A percentile compares a stretch with the other conserved stretches of the same genome.
Evolutionary conservation across 1,140 invertebrate species (phyloP).

Genomic region (Drosophila triauraria): DNA sequence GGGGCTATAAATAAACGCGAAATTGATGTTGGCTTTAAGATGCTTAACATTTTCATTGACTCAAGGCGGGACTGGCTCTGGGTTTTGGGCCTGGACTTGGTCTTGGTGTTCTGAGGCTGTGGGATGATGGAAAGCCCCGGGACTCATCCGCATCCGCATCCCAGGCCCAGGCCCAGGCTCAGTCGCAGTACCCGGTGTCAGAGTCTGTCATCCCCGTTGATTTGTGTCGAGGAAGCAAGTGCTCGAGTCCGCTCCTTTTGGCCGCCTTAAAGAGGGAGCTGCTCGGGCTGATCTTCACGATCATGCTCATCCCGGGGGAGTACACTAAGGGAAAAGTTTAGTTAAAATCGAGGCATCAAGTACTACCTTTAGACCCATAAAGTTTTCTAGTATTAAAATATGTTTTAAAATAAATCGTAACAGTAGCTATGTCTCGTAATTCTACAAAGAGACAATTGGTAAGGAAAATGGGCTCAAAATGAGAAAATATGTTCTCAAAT

Average conservation of each 20-base stretch:
- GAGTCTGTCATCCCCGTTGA: constrained; percentile 73
- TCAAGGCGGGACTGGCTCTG: constrained; percentile 25
- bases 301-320: constrained; percentile 44
- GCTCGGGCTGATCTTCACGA: constrained; percentile 44
- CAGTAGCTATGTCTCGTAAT: no score
- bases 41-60: constrained; percentile 77
- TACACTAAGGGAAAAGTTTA: not conserved
- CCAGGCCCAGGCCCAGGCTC: not conserved
- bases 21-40: constrained; percentile 78
- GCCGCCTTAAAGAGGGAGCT: constrained; percentile 60
- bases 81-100: not conserved
- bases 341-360: no score
- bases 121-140: constrained; percentile 45
- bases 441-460: no score
- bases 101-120: not conserved
- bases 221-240: constrained; percentile 83
- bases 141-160: constrained; percentile 8
- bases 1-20: constrained; percentile 71
- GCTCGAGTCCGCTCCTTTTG: constrained; percentile 46
- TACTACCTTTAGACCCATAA: no score
- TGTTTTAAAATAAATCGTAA: no score
- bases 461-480: no score
- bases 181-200: constrained; percentile 48
- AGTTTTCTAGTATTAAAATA: no score
- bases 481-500: no score